Evolutionary conservation across 2,888 invertebrate genomes (phyloP), one percentile per base, ranked within the genome.

Genomic region (Dorcus parallelipipedus): DNA sequence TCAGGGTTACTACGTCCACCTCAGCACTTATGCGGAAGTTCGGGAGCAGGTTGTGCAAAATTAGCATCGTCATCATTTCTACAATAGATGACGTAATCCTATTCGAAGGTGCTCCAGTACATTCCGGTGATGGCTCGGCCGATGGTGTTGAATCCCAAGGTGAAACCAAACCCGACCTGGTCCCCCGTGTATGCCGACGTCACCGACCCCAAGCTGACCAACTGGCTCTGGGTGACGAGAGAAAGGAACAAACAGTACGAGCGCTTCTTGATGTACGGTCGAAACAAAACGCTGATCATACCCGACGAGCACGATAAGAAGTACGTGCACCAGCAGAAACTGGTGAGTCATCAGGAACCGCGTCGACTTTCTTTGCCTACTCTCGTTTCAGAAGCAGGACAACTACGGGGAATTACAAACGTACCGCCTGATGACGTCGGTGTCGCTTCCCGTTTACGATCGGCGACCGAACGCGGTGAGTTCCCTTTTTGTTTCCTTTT

Each of bases 61-160:
- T 26, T 20, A 3, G 20, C 20, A 3, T 3, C 20, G 20, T 20
- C 20, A 3, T 2, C 20, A 3, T 20, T 20, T 20, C 20, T 20
- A 20, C 20, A 23, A 10, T 1, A 1, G 14, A 14, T 33, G 9
- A 14, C 45, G 75, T 74, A 33, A 33, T 33, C 26, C 26, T 45
- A 9, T 17, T 52, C 45, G 7, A 17, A 64, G 59, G 63, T 89
- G 1, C 81, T 98, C 70, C 93, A 97, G 76, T 99, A 99, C 77
- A 92, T 99, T 69, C 94, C 96, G 56, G 97, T 98, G 40, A 89
- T 99, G 87, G 97, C 97, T 23, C 84, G 97, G 60, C 97, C 98
- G 0, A 84, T 98, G 78, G 98, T 97, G 9, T 81, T 97, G 65
- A 89, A 90, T 66, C 83, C 90, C 51, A 87, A 87, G 60, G 85